phyloP scores from a whole-genome alignment of 2,113 vertebrate genomes.

The Turdus rufiventris region DNA sequence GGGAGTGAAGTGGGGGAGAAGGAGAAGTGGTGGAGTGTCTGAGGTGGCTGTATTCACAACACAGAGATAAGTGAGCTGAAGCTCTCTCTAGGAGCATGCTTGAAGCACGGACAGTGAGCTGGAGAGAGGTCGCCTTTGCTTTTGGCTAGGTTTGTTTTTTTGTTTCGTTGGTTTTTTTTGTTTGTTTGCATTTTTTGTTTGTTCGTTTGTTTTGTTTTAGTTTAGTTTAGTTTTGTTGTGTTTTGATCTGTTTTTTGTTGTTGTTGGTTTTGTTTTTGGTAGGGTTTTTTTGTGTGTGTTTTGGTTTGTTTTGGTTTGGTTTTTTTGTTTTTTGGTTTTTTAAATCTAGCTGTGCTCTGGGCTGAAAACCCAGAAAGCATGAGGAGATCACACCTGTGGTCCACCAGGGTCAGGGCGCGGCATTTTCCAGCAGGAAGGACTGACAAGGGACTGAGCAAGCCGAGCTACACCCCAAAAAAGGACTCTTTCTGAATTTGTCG shows the following conservation, averaged over 20 bases:
- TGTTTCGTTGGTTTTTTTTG: too few relatives aligned
- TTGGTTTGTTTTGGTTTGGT: too few relatives aligned
- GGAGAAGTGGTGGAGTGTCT: not conserved
- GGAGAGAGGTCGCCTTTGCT: not conserved
- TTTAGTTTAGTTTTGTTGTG: not conserved
- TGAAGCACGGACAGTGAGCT: rapidly evolving
- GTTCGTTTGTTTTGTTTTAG: not conserved
- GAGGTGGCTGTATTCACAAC: not conserved
- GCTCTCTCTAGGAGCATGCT: too few relatives aligned
- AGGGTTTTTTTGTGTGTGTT: too few relatives aligned
- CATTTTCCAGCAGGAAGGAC: not conserved
- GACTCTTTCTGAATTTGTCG: not conserved
- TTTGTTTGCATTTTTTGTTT: too few relatives aligned
- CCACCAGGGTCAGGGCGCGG: rapidly evolving
- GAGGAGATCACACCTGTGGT: not conserved
- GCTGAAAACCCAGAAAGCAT: not conserved
- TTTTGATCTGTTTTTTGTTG: too few relatives aligned
- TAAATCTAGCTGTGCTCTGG: not conserved
- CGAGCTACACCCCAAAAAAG: rapidly evolving
- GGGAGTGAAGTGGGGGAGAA: not conserved
- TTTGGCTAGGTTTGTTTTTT: too few relatives aligned
- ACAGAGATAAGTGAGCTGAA: not conserved
- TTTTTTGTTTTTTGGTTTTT: not conserved
- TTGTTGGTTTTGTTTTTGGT: too few relatives aligned
- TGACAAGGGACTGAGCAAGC: not conserved